Percentiles rank a stretch among this genome's conserved stretches.
Evolutionary conservation across 2,797 vertebrate genomes (phyloP).

Genomic region (Todus mexicanus): DNA sequence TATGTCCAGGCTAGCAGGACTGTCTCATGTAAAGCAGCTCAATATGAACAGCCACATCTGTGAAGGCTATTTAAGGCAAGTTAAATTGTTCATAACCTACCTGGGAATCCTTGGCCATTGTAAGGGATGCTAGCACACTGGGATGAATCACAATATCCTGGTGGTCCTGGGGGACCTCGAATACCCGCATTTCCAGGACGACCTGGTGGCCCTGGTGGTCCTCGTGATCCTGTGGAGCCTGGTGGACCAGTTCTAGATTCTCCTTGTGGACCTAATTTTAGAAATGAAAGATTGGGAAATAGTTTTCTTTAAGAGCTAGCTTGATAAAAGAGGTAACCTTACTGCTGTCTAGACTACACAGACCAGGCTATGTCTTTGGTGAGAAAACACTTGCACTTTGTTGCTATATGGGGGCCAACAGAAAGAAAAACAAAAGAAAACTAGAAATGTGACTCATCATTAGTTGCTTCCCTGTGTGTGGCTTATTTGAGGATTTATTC

Average conservation of each 20-base stretch:
- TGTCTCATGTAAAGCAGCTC: conserved; percentile 8
- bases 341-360: conserved; percentile 47
- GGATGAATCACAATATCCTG: conserved; percentile 96
- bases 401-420: conserved; percentile 80
- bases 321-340: conserved; percentile 61
- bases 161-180: conserved; percentile 87
- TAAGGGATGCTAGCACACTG: conserved; percentile 96
- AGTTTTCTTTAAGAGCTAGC: conserved; percentile 52
- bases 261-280: conserved; percentile 85
- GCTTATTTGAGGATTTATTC: conserved; percentile 43
- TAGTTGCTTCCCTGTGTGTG: conserved; percentile 47
- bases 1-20: background rate
- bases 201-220: conserved; percentile 87
- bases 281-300: conserved; percentile 33
- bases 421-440: conserved; percentile 79
- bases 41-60: background rate
- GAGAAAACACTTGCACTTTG: conserved; percentile 74
- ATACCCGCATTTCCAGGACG: conserved; percentile 87
- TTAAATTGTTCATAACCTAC: conserved; percentile 72
- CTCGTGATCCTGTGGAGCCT: conserved; percentile 85
- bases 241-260: conserved; percentile 88
- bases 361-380: conserved; percentile 77
- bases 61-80: background rate
- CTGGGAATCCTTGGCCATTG: conserved; percentile 94
- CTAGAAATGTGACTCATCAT: conserved; percentile 69